Evolutionary conservation across 2,888 invertebrate genomes (phyloP).

Genomic region (Watsonalla cultraria): DNA sequence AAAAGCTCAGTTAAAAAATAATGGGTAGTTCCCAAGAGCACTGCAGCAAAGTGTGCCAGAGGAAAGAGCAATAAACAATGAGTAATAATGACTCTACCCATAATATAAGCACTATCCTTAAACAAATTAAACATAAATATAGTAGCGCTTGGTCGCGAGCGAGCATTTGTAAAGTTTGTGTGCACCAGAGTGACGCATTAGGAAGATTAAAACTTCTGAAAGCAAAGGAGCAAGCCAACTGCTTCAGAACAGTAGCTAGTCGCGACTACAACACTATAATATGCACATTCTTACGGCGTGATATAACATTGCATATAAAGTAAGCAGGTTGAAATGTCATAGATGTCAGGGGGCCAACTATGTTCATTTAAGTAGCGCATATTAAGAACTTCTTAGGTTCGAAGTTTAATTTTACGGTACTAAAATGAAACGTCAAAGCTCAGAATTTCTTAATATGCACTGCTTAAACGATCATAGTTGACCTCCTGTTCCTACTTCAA

Average conservation of each 20-base stretch:
- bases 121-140: conserved; percentile 42
- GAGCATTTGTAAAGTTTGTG: conserved; percentile 50
- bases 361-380: too few species aligned
- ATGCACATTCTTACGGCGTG: conserved; percentile 17
- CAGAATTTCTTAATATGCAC: too few species aligned
- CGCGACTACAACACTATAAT: conserved; percentile 8
- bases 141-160: conserved; percentile 43
- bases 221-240: conserved; percentile 55
- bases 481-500: too few species aligned
- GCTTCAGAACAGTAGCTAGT: conserved; percentile 32
- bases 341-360: too few species aligned
- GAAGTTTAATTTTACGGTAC: too few species aligned
- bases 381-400: too few species aligned
- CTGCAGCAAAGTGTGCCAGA: not conserved
- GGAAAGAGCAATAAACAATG: not conserved
- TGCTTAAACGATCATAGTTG: too few species aligned
- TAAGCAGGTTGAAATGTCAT: too few species aligned
- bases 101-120: conserved; percentile 7
- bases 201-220: conserved; percentile 74
- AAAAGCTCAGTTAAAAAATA: not conserved
- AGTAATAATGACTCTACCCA: not conserved
- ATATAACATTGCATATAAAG: not conserved
- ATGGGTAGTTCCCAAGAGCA: not conserved
- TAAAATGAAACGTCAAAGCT: too few species aligned
- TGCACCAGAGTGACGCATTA: conserved; percentile 63